Conservation (phyloP, 2,113 vertebrate species). For the Phaetusa simplex region DNA sequence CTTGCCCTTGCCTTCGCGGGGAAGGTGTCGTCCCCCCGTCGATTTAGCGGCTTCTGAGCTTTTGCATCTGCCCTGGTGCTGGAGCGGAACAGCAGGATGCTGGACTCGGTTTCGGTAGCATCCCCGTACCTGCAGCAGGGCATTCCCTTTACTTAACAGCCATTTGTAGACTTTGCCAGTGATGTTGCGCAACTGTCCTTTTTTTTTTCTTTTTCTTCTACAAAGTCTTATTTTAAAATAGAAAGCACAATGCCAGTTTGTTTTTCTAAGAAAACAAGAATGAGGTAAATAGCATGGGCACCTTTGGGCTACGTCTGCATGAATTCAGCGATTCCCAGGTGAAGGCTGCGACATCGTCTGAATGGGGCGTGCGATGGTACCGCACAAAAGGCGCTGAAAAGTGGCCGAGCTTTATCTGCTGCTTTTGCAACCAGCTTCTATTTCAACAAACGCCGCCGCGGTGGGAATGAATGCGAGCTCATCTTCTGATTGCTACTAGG, state of each 20-base stretch:
- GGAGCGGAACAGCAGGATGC: neutral
- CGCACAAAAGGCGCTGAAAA: neutral
- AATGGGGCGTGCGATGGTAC: neutral
- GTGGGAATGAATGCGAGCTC: neutral
- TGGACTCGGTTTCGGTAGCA: rapidly evolving
- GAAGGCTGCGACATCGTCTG: neutral
- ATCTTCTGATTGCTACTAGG: neutral
- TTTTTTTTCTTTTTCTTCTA: neutral
- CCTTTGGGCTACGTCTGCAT: neutral
- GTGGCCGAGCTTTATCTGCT: neutral
- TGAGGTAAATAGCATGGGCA: neutral
- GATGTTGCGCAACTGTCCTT: neutral
- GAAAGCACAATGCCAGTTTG: neutral
- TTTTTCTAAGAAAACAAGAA: neutral
- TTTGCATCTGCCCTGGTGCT: neutral
- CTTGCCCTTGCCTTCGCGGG: neutral
- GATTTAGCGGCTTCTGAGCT: neutral
- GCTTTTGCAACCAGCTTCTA: neutral
- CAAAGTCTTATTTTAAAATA: neutral
- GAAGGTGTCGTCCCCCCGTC: neutral
- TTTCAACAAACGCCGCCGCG: neutral
- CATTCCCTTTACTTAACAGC: neutral
- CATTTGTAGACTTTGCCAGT: neutral
- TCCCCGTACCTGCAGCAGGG: neutral
- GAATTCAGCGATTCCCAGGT: neutral